phyloP scores from a whole-genome alignment of 2,113 vertebrate genomes.

The Scomber scombrus region DNA sequence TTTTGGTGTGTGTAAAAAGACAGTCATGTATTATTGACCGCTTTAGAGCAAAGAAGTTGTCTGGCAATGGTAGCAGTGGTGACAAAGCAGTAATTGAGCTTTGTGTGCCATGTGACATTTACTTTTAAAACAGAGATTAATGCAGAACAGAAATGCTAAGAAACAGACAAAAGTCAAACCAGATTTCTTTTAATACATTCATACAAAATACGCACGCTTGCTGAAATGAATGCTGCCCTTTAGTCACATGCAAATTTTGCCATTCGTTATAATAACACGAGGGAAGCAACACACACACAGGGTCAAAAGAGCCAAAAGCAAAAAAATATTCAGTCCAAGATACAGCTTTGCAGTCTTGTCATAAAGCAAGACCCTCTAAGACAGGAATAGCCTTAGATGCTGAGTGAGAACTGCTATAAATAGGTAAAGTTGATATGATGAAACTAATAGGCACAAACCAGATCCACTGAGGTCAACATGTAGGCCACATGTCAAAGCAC shows the following conservation, averaged over 20 bases:
- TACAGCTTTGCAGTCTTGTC: constrained; percentile 26
- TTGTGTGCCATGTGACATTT: neutral
- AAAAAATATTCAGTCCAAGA: constrained; percentile 24
- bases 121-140: neutral
- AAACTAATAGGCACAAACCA: constrained; percentile 50
- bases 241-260: constrained; percentile 15
- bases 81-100: neutral
- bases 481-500: neutral
- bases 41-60: neutral
- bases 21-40: neutral
- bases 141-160: neutral
- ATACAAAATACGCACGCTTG: constrained; percentile 15
- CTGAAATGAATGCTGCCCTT: neutral
- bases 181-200: constrained; percentile 36
- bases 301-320: constrained; percentile 12
- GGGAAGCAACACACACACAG: neutral
- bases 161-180: neutral
- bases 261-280: neutral
- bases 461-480: constrained; percentile 38
- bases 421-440: constrained; percentile 49
- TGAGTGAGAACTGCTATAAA: constrained; percentile 70
- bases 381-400: constrained; percentile 67
- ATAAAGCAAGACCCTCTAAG: constrained; percentile 36
- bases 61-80: neutral
- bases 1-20: constrained; percentile 22